A percentile compares a stretch with the other conserved stretches of the same genome.
Conservation (phyloP, 2,113 vertebrate species). For the Oreochromis niloticus region DNA sequence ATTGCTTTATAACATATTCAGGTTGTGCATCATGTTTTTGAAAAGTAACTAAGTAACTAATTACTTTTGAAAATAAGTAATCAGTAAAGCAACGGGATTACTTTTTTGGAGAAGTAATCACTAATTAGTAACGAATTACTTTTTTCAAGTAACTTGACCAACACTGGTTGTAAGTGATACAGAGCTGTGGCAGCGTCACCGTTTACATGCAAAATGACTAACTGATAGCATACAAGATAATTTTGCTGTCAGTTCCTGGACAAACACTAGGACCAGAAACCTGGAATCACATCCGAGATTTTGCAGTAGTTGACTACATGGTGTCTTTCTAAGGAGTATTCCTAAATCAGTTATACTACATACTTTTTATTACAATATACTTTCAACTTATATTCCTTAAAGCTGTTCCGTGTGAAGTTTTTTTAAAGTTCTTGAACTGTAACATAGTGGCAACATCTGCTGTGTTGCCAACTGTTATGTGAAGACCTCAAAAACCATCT, state of each 20-base stretch:
- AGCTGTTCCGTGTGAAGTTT: background rate
- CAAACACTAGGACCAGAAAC: background rate
- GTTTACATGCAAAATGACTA: background rate
- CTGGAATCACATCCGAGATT: background rate
- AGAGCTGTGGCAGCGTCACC: background rate
- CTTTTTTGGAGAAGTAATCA: too few species aligned
- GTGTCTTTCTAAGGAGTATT: background rate
- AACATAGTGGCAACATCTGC: background rate
- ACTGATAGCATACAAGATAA: background rate
- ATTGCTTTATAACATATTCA: too few species aligned
- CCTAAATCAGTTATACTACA: background rate
- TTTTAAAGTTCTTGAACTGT: background rate
- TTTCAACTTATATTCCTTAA: background rate
- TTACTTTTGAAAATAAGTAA: too few species aligned
- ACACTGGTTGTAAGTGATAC: background rate
- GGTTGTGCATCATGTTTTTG: too few species aligned
- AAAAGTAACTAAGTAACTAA: too few species aligned
- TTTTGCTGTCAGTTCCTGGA: background rate
- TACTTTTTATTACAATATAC: background rate
- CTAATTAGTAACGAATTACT: background rate
- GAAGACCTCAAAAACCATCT: background rate
- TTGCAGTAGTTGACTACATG: background rate
- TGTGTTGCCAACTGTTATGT: background rate
- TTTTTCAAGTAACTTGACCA: background rate
- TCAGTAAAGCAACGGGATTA: too few species aligned